phyloP scores from a whole-genome alignment of 2,888 invertebrate species.

The Cacoxenus indagator region DNA sequence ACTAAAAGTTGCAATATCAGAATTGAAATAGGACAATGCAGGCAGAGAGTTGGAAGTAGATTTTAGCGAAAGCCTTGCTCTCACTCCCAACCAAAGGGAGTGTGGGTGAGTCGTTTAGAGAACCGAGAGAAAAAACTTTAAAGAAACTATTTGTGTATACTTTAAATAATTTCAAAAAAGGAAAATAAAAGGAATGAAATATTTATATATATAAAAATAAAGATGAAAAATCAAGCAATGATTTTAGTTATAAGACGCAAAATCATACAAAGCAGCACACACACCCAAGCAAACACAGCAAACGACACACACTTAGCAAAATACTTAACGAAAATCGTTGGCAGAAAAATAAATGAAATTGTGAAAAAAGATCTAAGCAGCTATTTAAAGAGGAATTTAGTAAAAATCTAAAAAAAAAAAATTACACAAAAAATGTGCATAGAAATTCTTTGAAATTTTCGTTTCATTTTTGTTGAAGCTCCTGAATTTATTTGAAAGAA shows the following conservation, averaged over 20 bases:
- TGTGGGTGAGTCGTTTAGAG: not conserved
- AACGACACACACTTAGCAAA: conserved; percentile 3
- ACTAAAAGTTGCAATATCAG: conserved; percentile 61
- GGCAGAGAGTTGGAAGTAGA: too few relatives aligned
- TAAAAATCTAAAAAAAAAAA: conserved; percentile 32
- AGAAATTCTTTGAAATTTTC: conserved; percentile 4
- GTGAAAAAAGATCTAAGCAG: conserved; percentile 1
- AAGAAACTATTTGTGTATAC: conserved; percentile 62
- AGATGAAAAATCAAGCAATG: conserved; percentile 23
- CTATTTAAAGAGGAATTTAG: conserved; percentile 33
- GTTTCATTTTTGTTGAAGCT: conserved; percentile 6
- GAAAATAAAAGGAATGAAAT: conserved; percentile 37
- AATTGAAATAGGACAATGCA: conserved; percentile 32
- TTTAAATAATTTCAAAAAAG: conserved; percentile 31
- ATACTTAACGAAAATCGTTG: conserved; percentile 4
- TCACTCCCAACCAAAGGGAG: not conserved
- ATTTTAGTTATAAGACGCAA: conserved; percentile 57
- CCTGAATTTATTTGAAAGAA: not conserved
- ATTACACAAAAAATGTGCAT: conserved; percentile 26
- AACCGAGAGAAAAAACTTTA: conserved; percentile 28
- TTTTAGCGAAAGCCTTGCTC: conserved; percentile 48
- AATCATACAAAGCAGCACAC: conserved; percentile 46
- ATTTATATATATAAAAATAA: conserved; percentile 61
- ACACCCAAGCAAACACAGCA: conserved; percentile 23
- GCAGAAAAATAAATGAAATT: conserved; percentile 7